Evolutionary conservation across 2,797 vertebrate genomes (phyloP).

Genomic region (Coendou prehensilis): DNA sequence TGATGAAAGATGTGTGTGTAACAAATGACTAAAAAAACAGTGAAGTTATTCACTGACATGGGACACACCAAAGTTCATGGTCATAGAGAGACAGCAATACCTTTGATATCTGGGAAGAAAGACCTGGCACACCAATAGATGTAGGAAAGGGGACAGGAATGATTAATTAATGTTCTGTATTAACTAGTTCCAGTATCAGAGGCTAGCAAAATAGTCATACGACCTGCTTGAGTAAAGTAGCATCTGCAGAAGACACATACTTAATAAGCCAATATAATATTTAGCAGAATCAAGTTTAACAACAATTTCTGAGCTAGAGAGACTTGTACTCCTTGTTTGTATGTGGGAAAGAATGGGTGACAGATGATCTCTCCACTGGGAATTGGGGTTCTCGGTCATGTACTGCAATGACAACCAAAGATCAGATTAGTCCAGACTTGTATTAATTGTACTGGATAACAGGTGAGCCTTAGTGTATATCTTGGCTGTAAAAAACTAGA

Average conservation of each 20-base stretch:
- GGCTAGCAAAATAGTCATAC: neutral
- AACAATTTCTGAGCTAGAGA: neutral
- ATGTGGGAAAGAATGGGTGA: neutral
- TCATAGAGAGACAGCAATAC: neutral
- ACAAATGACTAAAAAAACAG: neutral
- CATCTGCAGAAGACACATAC: neutral
- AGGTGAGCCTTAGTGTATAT: neutral
- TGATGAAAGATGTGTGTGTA: neutral
- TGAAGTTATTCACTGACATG: neutral
- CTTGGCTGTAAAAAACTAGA: neutral
- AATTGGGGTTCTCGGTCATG: neutral
- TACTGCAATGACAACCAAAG: neutral
- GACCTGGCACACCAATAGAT: neutral
- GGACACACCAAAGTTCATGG: neutral
- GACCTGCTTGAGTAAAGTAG: neutral
- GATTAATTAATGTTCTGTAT: neutral
- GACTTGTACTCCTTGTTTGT: neutral
- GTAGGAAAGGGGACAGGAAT: neutral
- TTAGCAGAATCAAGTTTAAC: neutral
- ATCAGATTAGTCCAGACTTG: neutral
- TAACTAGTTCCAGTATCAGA: neutral
- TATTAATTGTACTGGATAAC: neutral
- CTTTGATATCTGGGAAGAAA: neutral
- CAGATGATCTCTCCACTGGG: neutral
- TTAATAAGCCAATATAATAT: neutral